Conservation (phyloP, 2,888 invertebrate species). For the Achlya flavicornis region DNA sequence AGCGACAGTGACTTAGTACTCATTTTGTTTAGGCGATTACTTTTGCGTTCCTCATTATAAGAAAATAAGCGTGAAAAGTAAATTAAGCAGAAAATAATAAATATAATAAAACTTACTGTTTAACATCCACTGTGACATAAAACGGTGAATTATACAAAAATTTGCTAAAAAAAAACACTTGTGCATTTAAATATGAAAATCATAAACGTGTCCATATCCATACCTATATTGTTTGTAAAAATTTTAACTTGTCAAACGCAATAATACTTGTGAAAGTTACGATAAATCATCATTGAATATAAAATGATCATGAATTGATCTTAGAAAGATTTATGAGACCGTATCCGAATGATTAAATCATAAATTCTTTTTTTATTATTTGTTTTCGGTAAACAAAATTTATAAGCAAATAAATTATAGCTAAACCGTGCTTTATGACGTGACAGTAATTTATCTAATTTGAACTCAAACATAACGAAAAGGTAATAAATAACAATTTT, state of each 20-base stretch:
- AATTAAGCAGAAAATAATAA: constrained; percentile 2
- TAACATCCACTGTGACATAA: constrained; percentile 4
- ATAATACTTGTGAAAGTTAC: neutral
- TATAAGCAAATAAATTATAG: neutral
- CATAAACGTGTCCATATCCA: neutral
- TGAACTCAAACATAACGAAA: constrained; percentile 53
- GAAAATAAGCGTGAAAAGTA: neutral
- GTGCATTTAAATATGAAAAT: neutral
- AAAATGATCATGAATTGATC: neutral
- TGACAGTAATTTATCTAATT: neutral
- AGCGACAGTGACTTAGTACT: too few species aligned
- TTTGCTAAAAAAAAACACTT: neutral
- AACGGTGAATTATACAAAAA: neutral
- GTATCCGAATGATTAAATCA: neutral
- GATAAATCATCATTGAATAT: neutral
- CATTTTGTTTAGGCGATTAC: too few species aligned
- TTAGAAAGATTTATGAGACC: neutral
- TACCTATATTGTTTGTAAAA: neutral
- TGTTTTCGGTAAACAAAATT: neutral
- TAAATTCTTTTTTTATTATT: neutral
- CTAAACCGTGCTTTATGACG: neutral
- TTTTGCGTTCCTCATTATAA: neutral
- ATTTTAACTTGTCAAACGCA: neutral
- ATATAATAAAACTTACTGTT: constrained; percentile 10
- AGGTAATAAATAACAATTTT: constrained; percentile 67